phyloP scores from a whole-genome alignment of 2,888 invertebrate species.

The Amblyjoppa proteus region DNA sequence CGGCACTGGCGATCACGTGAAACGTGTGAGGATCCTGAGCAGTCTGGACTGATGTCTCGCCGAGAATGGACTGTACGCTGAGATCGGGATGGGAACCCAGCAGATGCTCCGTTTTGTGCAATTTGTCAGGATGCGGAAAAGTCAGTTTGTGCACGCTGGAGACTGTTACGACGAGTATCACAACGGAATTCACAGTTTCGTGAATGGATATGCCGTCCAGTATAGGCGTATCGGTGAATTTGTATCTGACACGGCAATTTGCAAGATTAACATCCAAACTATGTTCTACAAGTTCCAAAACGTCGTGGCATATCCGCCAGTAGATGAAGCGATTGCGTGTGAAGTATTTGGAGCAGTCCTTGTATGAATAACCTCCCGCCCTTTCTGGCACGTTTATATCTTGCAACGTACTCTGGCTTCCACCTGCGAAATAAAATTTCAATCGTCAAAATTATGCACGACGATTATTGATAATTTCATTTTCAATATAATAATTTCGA shows the following conservation, averaged over 20 bases:
- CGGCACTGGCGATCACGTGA: constrained; percentile 90
- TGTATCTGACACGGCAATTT: constrained; percentile 92
- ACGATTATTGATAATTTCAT: not conserved
- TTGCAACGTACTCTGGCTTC: constrained; percentile 96
- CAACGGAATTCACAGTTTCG: constrained; percentile 90
- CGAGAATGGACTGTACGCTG: constrained; percentile 91
- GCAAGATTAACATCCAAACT: constrained; percentile 94
- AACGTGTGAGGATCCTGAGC: constrained; percentile 91
- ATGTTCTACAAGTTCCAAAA: constrained; percentile 95
- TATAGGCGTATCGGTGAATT: constrained; percentile 93
- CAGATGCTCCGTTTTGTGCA: constrained; percentile 87
- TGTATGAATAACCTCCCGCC: constrained; percentile 95
- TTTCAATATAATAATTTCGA: not conserved
- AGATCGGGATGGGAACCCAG: constrained; percentile 85
- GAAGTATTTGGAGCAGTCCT: constrained; percentile 88
- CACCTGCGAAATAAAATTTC: constrained; percentile 87
- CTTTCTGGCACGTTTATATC: constrained; percentile 96
- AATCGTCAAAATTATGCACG: not conserved
- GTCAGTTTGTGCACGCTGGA: constrained; percentile 95
- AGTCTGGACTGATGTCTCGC: constrained; percentile 89
- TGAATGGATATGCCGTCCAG: constrained; percentile 91
- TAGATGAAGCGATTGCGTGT: constrained; percentile 95
- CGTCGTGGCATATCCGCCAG: constrained; percentile 95
- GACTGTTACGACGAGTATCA: constrained; percentile 96
- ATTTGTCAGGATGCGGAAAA: constrained; percentile 93